Evolutionary conservation across 2,888 invertebrate species (phyloP).

Genomic region (Chironomus tentans): DNA sequence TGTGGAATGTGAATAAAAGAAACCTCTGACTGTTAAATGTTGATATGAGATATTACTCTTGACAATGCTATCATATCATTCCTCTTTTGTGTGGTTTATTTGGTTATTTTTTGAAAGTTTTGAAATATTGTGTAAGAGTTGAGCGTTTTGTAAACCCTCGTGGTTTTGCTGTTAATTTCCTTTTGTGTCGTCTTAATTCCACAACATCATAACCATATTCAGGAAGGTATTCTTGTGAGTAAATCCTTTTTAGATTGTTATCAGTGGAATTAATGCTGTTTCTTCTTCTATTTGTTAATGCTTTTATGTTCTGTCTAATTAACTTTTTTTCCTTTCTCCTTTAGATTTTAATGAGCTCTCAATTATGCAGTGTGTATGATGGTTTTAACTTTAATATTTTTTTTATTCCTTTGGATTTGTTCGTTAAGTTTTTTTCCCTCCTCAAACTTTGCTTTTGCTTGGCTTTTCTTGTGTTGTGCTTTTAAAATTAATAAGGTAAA

Average conservation of each 20-base stretch:
- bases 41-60: not conserved
- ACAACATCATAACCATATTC: not conserved
- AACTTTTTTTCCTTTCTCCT: not conserved
- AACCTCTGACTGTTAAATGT: not conserved
- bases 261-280: too few relatives aligned
- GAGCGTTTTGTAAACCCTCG: not conserved
- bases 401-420: not conserved
- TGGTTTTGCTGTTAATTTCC: too few relatives aligned
- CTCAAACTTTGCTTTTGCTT: not conserved
- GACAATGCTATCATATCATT: not conserved
- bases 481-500: slow-evolving; percentile 26
- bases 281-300: not conserved
- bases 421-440: not conserved
- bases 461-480: not conserved
- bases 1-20: too few relatives aligned
- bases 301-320: not conserved
- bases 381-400: not conserved
- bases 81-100: not conserved
- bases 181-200: too few relatives aligned
- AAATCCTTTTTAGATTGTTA: too few relatives aligned
- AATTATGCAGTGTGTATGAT: not conserved
- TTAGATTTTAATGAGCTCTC: not conserved
- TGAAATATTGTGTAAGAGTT: not conserved
- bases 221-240: not conserved
- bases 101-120: not conserved